Evolutionary conservation across 2,113 vertebrate genomes (phyloP).

Genomic region (Catharus fuscescens): DNA sequence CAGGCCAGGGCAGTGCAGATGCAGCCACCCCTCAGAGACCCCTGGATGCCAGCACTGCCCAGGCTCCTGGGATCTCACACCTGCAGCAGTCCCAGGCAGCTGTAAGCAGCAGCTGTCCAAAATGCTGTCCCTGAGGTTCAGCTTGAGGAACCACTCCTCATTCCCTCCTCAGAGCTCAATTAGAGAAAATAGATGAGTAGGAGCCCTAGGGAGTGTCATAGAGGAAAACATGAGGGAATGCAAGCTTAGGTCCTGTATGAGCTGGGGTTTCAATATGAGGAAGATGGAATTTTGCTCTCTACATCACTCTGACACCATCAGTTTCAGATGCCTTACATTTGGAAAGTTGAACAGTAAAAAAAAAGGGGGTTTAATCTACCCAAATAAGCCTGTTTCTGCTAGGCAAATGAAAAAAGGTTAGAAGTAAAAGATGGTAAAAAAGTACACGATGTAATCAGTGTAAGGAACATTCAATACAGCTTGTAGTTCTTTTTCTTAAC

Average conservation of each 20-base stretch:
- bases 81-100: neutral
- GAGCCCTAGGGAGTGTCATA: accelerated
- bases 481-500: neutral
- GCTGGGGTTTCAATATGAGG: neutral
- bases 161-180: neutral
- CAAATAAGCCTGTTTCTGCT: neutral
- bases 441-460: neutral
- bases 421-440: neutral
- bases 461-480: neutral
- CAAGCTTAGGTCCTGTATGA: neutral
- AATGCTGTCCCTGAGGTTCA: neutral
- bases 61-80: neutral
- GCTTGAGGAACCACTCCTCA: neutral
- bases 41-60: neutral
- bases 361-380: neutral
- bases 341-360: neutral
- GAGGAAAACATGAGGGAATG: neutral
- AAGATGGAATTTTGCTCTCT: neutral
- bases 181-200: neutral
- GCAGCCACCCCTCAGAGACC: neutral
- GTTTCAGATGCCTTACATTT: neutral
- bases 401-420: neutral
- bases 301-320: neutral
- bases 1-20: neutral
- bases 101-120: neutral